These are phyloP conservation scores for Ricordea florida DNA, from an alignment of 92 coral and sea anemone species.

Conservation along the genomic window DNA sequence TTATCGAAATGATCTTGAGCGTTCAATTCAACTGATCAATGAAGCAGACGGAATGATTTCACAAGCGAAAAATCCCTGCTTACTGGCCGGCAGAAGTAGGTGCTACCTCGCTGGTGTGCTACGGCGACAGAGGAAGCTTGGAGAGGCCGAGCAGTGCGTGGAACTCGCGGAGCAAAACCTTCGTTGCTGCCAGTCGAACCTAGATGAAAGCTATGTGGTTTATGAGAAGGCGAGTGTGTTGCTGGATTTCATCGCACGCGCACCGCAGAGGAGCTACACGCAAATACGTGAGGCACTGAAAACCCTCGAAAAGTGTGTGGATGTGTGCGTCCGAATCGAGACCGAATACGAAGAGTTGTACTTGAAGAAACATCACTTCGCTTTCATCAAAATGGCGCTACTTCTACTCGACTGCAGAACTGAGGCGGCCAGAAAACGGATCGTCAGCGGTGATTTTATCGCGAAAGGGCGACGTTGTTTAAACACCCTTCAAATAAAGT, in stretches of 20 bases:
- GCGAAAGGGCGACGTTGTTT: conserved; percentile 60
- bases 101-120: conserved; percentile 61
- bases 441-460: conserved; percentile 35
- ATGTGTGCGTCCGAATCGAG: conserved; percentile 43
- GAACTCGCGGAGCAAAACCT: conserved; percentile 48
- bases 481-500: conserved; percentile 28
- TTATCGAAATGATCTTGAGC: conserved; percentile 45
- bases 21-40: conserved; percentile 32
- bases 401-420: conserved; percentile 76
- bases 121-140: conserved; percentile 54
- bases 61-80: conserved; percentile 4
- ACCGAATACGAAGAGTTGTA: conserved; percentile 20
- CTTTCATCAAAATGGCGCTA: conserved; percentile 68
- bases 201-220: conserved; percentile 56
- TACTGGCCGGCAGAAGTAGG: conserved; percentile 37
- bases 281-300: conserved; percentile 18
- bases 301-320: conserved; percentile 56
- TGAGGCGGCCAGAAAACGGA: conserved; percentile 60
- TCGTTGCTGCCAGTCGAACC: conserved; percentile 7
- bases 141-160: conserved; percentile 45
- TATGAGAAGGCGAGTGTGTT: conserved; percentile 72
- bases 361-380: conserved; percentile 79
- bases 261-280: background rate
- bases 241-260: conserved; percentile 49
- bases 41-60: conserved; percentile 9